Evolutionary conservation across 2,113 vertebrate species (phyloP).

Genomic region (Platanista minor): DNA sequence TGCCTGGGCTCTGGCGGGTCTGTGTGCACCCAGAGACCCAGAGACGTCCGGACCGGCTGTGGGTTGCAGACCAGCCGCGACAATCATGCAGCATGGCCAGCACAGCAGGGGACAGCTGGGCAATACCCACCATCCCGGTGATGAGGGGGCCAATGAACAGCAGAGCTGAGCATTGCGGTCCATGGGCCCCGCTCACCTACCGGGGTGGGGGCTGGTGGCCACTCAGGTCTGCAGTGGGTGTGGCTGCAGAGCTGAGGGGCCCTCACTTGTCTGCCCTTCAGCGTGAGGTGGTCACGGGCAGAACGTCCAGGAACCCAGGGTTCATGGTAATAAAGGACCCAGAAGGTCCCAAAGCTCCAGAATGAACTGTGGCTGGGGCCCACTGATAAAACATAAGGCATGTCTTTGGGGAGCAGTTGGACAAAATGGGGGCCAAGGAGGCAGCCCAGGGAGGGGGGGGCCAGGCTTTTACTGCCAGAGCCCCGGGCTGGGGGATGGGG

Average conservation of each 20-base stretch:
- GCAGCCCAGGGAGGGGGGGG: rapidly evolving
- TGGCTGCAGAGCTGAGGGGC: neutral
- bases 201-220: neutral
- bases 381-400: neutral
- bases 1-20: neutral
- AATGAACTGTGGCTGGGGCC: neutral
- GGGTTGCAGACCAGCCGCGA: neutral
- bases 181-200: too few species aligned
- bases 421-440: too few species aligned
- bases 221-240: neutral
- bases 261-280: neutral
- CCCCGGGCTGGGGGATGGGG: rapidly evolving
- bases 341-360: rapidly evolving
- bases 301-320: neutral
- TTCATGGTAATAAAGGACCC: neutral
- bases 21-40: neutral
- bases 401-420: rapidly evolving
- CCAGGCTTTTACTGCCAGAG: neutral
- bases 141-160: neutral
- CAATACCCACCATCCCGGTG: rapidly evolving
- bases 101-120: neutral
- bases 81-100: neutral
- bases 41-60: neutral
- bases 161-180: too few species aligned
- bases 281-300: neutral